These are phyloP conservation scores for Brachystomella parvula DNA, from an alignment of 1,140 invertebrate species.

Conservation along the genomic window DNA sequence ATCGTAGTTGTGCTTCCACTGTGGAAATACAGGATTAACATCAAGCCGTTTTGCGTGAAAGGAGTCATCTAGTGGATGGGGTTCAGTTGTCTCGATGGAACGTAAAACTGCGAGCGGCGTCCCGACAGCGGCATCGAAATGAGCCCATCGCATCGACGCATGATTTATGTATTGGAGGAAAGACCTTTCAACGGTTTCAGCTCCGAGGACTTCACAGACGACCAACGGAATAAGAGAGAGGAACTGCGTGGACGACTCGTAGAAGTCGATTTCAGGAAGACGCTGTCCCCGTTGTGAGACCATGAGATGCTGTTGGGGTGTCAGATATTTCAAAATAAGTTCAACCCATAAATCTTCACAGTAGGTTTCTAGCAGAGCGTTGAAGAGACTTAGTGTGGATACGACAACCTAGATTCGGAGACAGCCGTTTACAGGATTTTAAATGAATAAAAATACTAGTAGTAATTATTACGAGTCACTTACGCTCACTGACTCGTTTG, in stretches of 20 bases:
- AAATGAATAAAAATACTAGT: background rate
- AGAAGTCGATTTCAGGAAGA: slow-evolving; percentile 31
- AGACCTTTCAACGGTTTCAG: slow-evolving; percentile 20
- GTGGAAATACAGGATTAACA: slow-evolving; percentile 20
- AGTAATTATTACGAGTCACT: slow-evolving; percentile 13
- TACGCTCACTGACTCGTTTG: slow-evolving; percentile 26
- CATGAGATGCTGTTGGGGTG: slow-evolving; percentile 37
- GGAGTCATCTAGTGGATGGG: background rate
- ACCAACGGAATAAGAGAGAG: slow-evolving; percentile 25
- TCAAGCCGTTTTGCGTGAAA: background rate
- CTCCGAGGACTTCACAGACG: slow-evolving; percentile 20
- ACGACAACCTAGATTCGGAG: slow-evolving; percentile 26
- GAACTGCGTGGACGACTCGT: slow-evolving; percentile 28
- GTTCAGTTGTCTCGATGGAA: background rate
- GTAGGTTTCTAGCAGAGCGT: slow-evolving; percentile 27
- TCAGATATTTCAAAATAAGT: slow-evolving; percentile 29
- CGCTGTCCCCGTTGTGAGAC: slow-evolving; percentile 22
- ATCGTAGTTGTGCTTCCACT: slow-evolving; percentile 32
- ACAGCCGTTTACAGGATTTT: background rate
- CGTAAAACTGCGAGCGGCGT: background rate
- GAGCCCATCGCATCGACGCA: slow-evolving; percentile 17
- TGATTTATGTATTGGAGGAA: slow-evolving; percentile 31
- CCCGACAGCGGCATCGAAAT: slow-evolving; percentile 9
- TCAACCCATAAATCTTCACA: slow-evolving; percentile 37
- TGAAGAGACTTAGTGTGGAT: slow-evolving; percentile 33